Evolutionary conservation across 1,140 invertebrate genomes (phyloP).

Genomic region (Paracyclopina nana): DNA sequence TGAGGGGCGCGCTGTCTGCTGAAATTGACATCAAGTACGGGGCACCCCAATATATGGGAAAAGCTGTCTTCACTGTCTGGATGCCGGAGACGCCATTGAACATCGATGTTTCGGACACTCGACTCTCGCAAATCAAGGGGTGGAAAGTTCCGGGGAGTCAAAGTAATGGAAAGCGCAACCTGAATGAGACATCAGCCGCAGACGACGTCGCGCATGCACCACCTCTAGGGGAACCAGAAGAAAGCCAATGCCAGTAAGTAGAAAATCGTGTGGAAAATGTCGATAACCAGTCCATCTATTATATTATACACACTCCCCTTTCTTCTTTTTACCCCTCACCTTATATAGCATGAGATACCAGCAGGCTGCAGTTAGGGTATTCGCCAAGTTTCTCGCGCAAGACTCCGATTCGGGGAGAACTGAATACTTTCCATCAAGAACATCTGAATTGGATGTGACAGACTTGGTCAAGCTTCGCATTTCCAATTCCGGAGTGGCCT

Average conservation of each 20-base stretch:
- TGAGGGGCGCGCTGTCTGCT: slow-evolving; percentile 82
- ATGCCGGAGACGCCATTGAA: slow-evolving; percentile 85
- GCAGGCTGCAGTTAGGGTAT: slow-evolving; percentile 3
- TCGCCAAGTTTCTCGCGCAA: slow-evolving; percentile 6
- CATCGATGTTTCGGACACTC: slow-evolving; percentile 62
- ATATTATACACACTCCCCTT: too few relatives aligned
- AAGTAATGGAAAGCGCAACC: too few relatives aligned
- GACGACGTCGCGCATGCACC: too few relatives aligned
- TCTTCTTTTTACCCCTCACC: too few relatives aligned
- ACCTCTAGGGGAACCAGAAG: too few relatives aligned
- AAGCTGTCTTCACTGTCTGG: slow-evolving; percentile 80
- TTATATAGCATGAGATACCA: too few relatives aligned
- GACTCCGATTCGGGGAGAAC: slow-evolving; percentile 14
- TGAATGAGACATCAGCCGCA: too few relatives aligned
- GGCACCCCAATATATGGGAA: slow-evolving; percentile 55
- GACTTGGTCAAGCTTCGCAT: slow-evolving; percentile 3
- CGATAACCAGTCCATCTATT: too few relatives aligned
- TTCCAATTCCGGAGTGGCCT: background rate
- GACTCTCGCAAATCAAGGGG: slow-evolving; percentile 72
- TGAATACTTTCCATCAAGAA: slow-evolving; percentile 9
- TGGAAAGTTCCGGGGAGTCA: slow-evolving; percentile 40
- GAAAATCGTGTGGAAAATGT: too few relatives aligned
- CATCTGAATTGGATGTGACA: slow-evolving; percentile 11
- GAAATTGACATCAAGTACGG: slow-evolving; percentile 10
- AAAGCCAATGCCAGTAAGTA: too few relatives aligned